Conservation (phyloP, 2,113 vertebrate species). For the Epinephelus moara region DNA sequence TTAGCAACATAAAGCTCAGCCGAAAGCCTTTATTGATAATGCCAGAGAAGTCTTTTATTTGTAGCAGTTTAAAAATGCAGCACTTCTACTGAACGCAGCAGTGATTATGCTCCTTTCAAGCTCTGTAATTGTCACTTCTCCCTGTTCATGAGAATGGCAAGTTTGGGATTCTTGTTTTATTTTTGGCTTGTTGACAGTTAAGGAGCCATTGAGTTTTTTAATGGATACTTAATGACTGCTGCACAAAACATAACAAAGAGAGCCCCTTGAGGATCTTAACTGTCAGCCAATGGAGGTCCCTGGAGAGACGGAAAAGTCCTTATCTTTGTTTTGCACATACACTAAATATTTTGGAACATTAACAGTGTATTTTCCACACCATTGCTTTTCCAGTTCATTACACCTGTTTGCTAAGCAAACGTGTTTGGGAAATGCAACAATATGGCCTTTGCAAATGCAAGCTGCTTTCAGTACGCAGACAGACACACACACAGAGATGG, state of each 20-base stretch:
- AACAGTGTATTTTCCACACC: slow-evolving; percentile 62
- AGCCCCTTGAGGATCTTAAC: slow-evolving; percentile 58
- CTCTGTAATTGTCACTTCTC: slow-evolving; percentile 56
- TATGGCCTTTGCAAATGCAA: slow-evolving; percentile 20
- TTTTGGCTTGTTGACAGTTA: slow-evolving; percentile 67
- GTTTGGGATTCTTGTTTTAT: slow-evolving; percentile 61
- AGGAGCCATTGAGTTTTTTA: slow-evolving; percentile 69
- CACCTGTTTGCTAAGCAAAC: slow-evolving; percentile 50
- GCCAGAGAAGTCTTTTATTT: slow-evolving; percentile 8
- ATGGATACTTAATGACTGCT: slow-evolving; percentile 72
- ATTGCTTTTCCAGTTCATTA: slow-evolving; percentile 69
- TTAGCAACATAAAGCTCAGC: slow-evolving; percentile 46
- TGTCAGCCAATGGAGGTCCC: slow-evolving; percentile 57
- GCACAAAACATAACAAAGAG: slow-evolving; percentile 57
- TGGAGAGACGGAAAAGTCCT: slow-evolving; percentile 61
- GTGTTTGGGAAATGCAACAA: neutral
- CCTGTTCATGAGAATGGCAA: slow-evolving; percentile 25
- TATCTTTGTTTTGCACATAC: slow-evolving; percentile 54
- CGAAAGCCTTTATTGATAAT: slow-evolving; percentile 36
- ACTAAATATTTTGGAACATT: slow-evolving; percentile 73
- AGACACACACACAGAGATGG: neutral
- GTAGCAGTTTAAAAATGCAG: slow-evolving; percentile 33
- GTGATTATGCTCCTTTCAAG: slow-evolving; percentile 59
- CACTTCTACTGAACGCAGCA: slow-evolving; percentile 25
- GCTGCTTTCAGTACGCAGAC: slow-evolving; percentile 16